phyloP scores from a whole-genome alignment of 2,113 vertebrate species.

The Tetrao urogallus region DNA sequence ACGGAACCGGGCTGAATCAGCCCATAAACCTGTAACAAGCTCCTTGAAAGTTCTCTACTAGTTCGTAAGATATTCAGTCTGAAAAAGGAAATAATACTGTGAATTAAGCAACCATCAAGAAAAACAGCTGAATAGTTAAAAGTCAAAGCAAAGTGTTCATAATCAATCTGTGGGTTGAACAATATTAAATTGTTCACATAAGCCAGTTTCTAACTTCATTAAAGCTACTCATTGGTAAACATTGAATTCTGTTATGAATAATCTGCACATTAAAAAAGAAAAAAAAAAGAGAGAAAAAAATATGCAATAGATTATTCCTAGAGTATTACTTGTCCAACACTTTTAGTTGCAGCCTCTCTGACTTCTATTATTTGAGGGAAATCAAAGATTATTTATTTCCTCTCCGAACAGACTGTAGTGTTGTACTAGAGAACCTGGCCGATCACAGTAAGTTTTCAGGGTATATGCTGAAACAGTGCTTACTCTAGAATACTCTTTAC shows the following conservation, averaged over 20 bases:
- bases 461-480: accelerated
- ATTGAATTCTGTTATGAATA: not conserved
- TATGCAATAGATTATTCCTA: not conserved
- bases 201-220: not conserved
- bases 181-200: not conserved
- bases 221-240: not conserved
- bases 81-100: not conserved
- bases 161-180: not conserved
- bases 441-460: not conserved
- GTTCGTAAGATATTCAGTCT: not conserved
- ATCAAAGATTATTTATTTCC: not conserved
- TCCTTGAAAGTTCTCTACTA: not conserved
- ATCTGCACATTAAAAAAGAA: not conserved
- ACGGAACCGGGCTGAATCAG: no score
- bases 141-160: not conserved
- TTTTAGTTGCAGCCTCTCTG: not conserved
- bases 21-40: no score
- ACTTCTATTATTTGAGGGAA: not conserved
- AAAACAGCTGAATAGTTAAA: not conserved
- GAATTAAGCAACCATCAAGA: not conserved
- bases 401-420: not conserved
- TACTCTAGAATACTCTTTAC: not conserved
- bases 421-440: not conserved
- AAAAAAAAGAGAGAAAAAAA: not conserved
- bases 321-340: not conserved